Conservation (phyloP, 2,888 invertebrate genomes). For the Pseudococcus longispinus region DNA sequence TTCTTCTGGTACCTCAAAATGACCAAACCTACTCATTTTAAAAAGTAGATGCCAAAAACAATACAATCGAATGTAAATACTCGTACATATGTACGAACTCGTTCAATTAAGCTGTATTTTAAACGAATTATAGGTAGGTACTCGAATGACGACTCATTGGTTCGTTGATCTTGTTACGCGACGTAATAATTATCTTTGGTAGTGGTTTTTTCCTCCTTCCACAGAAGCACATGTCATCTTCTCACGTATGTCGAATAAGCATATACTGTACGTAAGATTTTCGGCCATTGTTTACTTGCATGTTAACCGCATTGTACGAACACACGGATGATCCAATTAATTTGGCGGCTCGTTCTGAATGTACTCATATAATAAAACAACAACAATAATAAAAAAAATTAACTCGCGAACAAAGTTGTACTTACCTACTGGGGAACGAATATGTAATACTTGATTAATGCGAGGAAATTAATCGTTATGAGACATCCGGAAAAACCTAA, state of each 20-base stretch:
- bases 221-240: slow-evolving; percentile 39
- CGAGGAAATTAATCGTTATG: neutral
- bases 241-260: slow-evolving; percentile 40
- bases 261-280: neutral
- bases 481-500: slow-evolving; percentile 29
- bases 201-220: neutral
- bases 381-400: neutral
- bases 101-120: neutral
- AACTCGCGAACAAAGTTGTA: neutral
- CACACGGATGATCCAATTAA: slow-evolving; percentile 38
- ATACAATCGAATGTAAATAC: too few relatives aligned
- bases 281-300: slow-evolving; percentile 2
- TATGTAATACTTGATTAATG: slow-evolving; percentile 20
- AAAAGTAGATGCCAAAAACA: too few relatives aligned
- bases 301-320: slow-evolving; percentile 4
- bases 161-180: slow-evolving; percentile 36
- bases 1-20: too few relatives aligned
- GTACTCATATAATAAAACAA: neutral
- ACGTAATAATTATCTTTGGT: slow-evolving; percentile 26
- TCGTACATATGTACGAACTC: neutral
- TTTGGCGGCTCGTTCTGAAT: neutral
- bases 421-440: neutral
- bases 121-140: neutral
- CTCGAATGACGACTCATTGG: neutral
- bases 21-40: neutral